Evolutionary conservation across 2,113 vertebrate genomes (phyloP), one percentile per base, ranked within the genome.

Genomic region (Smithornis capensis): DNA sequence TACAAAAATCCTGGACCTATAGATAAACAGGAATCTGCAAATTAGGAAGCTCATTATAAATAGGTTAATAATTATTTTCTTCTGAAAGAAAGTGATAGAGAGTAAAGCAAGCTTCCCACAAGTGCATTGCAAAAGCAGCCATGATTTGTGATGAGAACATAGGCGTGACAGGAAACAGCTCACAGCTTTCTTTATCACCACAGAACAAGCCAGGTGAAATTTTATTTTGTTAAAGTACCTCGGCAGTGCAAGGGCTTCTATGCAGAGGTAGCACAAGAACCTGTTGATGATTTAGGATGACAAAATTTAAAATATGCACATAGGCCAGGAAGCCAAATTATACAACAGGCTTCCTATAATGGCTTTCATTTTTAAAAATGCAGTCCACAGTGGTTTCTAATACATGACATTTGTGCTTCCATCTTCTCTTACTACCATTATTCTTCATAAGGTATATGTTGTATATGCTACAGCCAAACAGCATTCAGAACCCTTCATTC

Each of bases 11-110:
- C 23, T 62, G 47, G 67, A 69, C 40, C 69, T 77, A 29, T 44
- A 50, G 84, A 88, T 37, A 63, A 91, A 85, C 17, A 85, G 47
- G 50, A 81, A 83, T 12, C 21, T 81, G 70, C 10, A 33, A 44
- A n/a, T 45, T 52, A 42, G 68, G 77, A 81, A 96, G 15, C 35
- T 85, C 59, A 53, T 92, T 94, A 93, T 78, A 87, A 92, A 67
- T 25, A 53, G 25, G 14, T 56, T 89, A 89, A 90, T 67, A 83
- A 44, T 84, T 76, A 70, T 78, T 96, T 92, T 90, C 35, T 84
- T 84, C n/a, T n/a, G n/a, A n/a, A n/a, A n/a, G n/a, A n/a, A n/a
- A n/a, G n/a, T n/a, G n/a, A n/a, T n/a, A n/a, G n/a, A n/a, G n/a
- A n/a, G n/a, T n/a, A n/a, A n/a, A n/a, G n/a, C n/a, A 78, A 88